Evolutionary conservation across 1,140 invertebrate species (phyloP), one percentile per base, ranked within the genome.

Genomic region (Ips typographus): DNA sequence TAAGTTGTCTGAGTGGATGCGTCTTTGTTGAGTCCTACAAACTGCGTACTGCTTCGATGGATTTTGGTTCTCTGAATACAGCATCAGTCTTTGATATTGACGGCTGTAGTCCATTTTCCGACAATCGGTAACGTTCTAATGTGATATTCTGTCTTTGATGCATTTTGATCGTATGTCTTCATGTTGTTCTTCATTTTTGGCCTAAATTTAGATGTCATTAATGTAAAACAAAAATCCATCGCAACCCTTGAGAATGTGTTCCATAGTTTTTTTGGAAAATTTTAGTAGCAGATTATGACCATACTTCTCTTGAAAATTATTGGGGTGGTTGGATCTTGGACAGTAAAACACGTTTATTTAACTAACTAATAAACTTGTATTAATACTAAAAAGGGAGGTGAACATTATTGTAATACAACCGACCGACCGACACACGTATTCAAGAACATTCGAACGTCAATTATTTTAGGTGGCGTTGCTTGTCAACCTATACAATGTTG

Each of bases 191-290:
- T 47, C 4, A 47, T 47, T 47, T 47, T 47, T n/a, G 1, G 1
- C 44, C 4, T 47, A 47, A 47, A 47, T n/a, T n/a, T 5, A n/a
- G n/a, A 47, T 47, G 44, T 47, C 44, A n/a, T 47, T 1, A 47
- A 47, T 47, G n/a, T 47, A 47, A 47, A 47, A 4, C 4, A 47
- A 47, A 47, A 47, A 47, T n/a, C 44, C 44, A 47, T 47, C 44
- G n/a, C 44, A 47, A 47, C 44, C 44, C 44, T n/a, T 47, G n/a
- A 47, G 44, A n/a, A 47, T 47, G n/a, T 47, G n/a, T 47, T 47
- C 44, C 4, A 47, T 47, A 4, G 44, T 47, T n/a, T n/a, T 47
- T n/a, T 47, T 22, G 44, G 44, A 47, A 47, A n/a, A 47, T 47
- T 47, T 47, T 1, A 47, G n/a, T 4, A 5, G n/a, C 44, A n/a